phyloP scores from a whole-genome alignment of 1,140 invertebrate genomes.

The Phenacoccus solenopsis region DNA sequence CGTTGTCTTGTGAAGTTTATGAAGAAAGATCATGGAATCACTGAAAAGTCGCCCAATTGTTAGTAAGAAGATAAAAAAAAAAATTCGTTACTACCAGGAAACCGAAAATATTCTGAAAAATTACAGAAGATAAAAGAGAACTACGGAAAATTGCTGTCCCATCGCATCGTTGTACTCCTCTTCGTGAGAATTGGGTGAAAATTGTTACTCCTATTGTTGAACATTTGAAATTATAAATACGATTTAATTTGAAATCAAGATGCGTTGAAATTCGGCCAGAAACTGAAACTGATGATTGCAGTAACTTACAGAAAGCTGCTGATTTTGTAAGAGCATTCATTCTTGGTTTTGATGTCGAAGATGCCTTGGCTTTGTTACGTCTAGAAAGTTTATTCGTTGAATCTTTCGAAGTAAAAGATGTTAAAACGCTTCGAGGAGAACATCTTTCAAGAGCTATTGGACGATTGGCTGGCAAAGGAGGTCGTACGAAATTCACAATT shows the following conservation, averaged over 20 bases:
- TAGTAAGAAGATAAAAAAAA: background rate
- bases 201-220: conserved; percentile 94
- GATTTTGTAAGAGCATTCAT: conserved; percentile 97
- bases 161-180: conserved; percentile 68
- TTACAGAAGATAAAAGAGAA: conserved; percentile 31
- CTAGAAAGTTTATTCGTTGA: conserved; percentile 97
- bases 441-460: conserved; percentile 92
- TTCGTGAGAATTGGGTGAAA: conserved; percentile 95
- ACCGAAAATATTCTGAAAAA: too few species aligned
- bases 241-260: conserved; percentile 84
- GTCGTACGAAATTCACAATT: conserved; percentile 94
- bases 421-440: conserved; percentile 91
- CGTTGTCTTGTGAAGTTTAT: too few species aligned
- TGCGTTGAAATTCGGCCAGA: conserved; percentile 74
- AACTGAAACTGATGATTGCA: conserved; percentile 70
- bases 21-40: too few species aligned
- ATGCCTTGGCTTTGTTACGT: conserved; percentile 85
- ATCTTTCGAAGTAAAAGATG: conserved; percentile 93
- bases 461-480: conserved; percentile 91
- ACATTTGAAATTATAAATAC: conserved; percentile 82
- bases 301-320: conserved; percentile 89
- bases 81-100: background rate
- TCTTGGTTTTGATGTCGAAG: conserved; percentile 94
- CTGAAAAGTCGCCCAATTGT: background rate
- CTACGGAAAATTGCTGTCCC: conserved; percentile 50